Conservation (phyloP, 2,888 invertebrate genomes). For the Drosophila diplacantha region DNA sequence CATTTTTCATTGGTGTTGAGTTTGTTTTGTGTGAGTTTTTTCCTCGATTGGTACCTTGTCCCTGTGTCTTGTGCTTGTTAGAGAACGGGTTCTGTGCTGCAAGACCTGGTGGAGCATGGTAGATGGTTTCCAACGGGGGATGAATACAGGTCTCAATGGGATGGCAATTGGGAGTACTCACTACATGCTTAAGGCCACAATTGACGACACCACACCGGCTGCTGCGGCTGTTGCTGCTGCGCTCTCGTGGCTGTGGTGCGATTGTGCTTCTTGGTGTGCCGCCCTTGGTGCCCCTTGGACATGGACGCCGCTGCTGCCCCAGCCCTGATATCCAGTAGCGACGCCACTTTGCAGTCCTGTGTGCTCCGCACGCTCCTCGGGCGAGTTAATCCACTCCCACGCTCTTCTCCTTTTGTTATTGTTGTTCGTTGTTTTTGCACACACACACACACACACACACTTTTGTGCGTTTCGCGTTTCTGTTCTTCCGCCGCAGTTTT, state of each 20-base stretch:
- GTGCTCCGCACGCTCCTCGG: conserved; percentile 62
- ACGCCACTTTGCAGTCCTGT: conserved; percentile 71
- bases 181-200: conserved; percentile 75
- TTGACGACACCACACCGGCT: conserved; percentile 71
- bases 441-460: conserved; percentile 57
- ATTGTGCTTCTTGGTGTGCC: conserved; percentile 57
- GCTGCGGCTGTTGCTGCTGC: conserved; percentile 53
- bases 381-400: conserved; percentile 45
- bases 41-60: conserved; percentile 47
- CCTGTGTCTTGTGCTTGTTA: conserved; percentile 54
- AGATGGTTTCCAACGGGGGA: not conserved
- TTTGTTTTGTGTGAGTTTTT: conserved; percentile 56
- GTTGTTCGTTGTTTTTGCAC: conserved; percentile 58
- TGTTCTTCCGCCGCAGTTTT: conserved; percentile 16
- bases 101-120: conserved; percentile 24
- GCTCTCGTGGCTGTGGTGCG: conserved; percentile 46
- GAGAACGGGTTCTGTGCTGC: conserved; percentile 43
- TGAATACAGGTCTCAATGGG: not conserved
- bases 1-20: conserved; percentile 79
- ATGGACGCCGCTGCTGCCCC: conserved; percentile 66
- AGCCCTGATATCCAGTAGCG: conserved; percentile 66
- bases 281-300: conserved; percentile 47
- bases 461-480: conserved; percentile 37
- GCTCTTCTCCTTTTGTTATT: conserved; percentile 41
- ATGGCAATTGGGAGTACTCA: conserved; percentile 46